Percentiles rank a stretch among this genome's conserved stretches.
These are phyloP conservation scores for Porites australiensis DNA, from an alignment of 64 coral and sea anemone species.

Conservation along the genomic window DNA sequence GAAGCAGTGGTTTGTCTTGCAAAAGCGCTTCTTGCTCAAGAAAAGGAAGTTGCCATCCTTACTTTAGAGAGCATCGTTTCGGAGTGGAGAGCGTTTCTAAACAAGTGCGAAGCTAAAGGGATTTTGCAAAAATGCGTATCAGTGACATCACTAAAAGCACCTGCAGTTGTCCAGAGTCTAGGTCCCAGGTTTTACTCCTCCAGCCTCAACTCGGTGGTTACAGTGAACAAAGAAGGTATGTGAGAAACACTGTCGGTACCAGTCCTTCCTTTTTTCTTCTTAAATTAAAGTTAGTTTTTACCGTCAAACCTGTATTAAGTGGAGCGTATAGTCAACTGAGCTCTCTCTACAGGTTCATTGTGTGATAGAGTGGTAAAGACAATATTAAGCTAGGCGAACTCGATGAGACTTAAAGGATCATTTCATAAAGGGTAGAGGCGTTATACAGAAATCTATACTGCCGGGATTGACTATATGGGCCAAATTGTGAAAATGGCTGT, in stretches of 20 bases:
- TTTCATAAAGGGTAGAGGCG: no score
- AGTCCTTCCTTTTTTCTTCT: background rate
- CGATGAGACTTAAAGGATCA: no score
- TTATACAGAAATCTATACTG: no score
- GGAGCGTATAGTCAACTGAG: no score
- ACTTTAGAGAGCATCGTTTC: background rate
- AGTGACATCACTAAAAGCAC: background rate
- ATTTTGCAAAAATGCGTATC: background rate
- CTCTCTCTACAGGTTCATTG: no score
- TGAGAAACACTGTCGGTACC: background rate
- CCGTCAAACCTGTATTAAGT: no score
- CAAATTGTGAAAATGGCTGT: no score
- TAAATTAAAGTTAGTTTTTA: no score
- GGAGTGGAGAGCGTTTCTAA: background rate
- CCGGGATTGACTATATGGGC: no score
- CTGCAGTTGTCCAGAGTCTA: background rate
- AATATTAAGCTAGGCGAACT: no score
- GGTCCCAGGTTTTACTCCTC: background rate
- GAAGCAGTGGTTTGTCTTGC: background rate
- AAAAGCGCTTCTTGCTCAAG: slow-evolving; percentile 28
- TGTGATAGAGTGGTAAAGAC: no score
- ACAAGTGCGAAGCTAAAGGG: background rate
- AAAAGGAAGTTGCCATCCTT: background rate
- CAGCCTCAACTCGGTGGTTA: slow-evolving; percentile 4
- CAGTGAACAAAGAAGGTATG: slow-evolving; percentile 11